Percentiles rank a stretch among this genome's conserved stretches.
Evolutionary conservation across 2,113 vertebrate species (phyloP).

Genomic region (Gallinago jamesoni): DNA sequence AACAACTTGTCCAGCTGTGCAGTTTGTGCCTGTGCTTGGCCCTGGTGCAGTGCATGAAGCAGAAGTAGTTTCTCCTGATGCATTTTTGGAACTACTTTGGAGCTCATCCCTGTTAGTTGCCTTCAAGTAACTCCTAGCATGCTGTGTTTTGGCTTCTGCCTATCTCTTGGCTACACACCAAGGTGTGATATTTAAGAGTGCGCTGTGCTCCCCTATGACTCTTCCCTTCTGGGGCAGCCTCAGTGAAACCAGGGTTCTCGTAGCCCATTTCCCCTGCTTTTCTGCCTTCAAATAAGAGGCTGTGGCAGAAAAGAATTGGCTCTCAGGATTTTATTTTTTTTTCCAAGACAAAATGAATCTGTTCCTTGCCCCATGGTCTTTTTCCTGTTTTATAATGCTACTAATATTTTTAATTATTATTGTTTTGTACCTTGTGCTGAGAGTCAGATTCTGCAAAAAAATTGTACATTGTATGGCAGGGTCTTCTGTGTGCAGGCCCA

Average conservation of each 20-base stretch:
- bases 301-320: background rate
- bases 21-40: background rate
- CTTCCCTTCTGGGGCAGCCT: background rate
- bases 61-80: background rate
- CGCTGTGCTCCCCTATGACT: background rate
- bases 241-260: background rate
- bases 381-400: background rate
- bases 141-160: background rate
- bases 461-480: background rate
- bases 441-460: background rate
- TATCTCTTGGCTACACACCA: background rate
- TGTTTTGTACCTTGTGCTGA: background rate
- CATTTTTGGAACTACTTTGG: background rate
- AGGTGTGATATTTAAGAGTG: background rate
- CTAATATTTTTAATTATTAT: background rate
- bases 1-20: background rate
- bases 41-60: fast-evolving
- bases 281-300: background rate
- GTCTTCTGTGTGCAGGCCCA: background rate
- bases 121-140: background rate
- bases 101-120: background rate
- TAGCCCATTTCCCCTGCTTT: background rate
- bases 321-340: background rate
- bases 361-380: background rate
- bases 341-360: background rate